Base-by-base conservation (phyloP, 2,888 invertebrate genomes). In the Lysandra coridon region DNA sequence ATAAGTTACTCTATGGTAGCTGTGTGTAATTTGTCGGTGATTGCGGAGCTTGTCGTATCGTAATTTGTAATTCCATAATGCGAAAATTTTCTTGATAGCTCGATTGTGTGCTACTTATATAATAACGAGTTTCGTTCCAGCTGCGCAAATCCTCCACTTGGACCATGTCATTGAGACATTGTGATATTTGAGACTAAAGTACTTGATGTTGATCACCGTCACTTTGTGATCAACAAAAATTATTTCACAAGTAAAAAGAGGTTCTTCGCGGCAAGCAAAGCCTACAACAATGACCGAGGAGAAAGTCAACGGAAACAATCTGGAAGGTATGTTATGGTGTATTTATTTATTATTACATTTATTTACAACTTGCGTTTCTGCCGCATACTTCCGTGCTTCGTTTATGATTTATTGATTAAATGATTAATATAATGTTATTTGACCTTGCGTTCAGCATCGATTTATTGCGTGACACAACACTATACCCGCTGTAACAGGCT, bases 221-320 rank as follows among this genome's bases (percentile, higher is more conserved):
- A 30, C 64, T 33, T 69, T 2, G 69, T 69, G 33, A 69, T 33
- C 14, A 69, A 69, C 12, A 69, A 12, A 5, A 10, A 12, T 62
- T 69, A 69, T 33, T 30, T 17, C 12, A 30, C 30, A 64, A 64
- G 69, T 37, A 17, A 33, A 69, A 0, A 69, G 30, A 69, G 17
- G 33, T 69, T 37, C 14, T 69, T 37, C 33, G 69, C 7, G 33
- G 12, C 3, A 30, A 10, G 10, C 30, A 30, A 30, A 64, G 3
- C 69, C 14, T 33, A 30, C 23, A 23, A 69, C 33, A 69, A 69
- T 69, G 69, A 14, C 69, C 17, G 69, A 69, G 33, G 69, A 69
- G 69, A 69, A 69, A 69, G 69, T 69, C 33, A 69, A 69, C 12
- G 69, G 69, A 69, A 69, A 69, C 33, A 69, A 69, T 37, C 69